Evolutionary conservation across 2,888 invertebrate genomes (phyloP), one percentile per base, ranked within the genome.

Genomic region (Euphydryas editha): DNA sequence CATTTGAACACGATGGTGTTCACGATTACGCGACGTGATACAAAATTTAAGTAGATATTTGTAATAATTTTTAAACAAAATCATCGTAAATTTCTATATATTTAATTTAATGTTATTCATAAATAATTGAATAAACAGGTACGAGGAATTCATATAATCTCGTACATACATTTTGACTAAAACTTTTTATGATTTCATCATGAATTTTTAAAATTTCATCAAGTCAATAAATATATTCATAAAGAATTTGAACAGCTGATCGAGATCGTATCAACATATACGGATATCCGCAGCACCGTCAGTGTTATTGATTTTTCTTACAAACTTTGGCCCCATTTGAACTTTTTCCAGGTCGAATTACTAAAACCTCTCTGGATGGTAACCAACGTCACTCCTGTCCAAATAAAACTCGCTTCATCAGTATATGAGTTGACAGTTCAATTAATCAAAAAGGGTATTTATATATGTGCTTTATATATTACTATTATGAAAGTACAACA

Each of bases 1-100:
- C 60, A 56, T 65, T 56, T 65, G 54, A n/a, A n/a, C n/a, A 55
- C 7, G 17, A 46, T 47, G 47, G 54, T 55, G 65, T 21, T 42
- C 65, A 65, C 65, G 65, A 36, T 21, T 20, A n/a, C 49, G 61
- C 49, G 0, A 18, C 65, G 65, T 66, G 65, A n/a, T n/a, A 39
- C n/a, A 39, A 20, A n/a, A n/a, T 42, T 20, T n/a, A 20, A 36
- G 44, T 54, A 11, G 10, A 30, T 54, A 46, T 30, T 46, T 62
- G 44, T 36, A 62, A 30, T 30, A 55, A 62, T 46, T 62, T 62
- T 62, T 20, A 21, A 44, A 55, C 62, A 11, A 18, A 61, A 30
- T 20, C 36, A 11, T 36, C 13, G 20, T 47, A 47, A 47, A 47
- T 20, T 47, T 11, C 47, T 20, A 51, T 15, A 51, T 24, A 51